Conservation (phyloP, 2,888 invertebrate species). For the Malthinus flaveolus region DNA sequence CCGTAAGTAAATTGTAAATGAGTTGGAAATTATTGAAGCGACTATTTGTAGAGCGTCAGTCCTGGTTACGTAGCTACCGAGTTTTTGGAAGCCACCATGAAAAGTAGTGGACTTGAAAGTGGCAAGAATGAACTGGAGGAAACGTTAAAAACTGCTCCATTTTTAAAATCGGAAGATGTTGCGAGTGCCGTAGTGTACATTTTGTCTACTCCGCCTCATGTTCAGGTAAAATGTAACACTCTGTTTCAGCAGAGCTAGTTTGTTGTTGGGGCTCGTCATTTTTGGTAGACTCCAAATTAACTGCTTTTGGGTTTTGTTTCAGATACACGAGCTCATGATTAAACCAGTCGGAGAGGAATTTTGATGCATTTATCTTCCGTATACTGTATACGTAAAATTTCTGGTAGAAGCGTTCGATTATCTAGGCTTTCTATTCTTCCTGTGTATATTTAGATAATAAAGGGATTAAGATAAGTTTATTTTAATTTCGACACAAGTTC, state of each 20-base stretch:
- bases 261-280: too few relatives aligned
- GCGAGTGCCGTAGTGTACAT: background rate
- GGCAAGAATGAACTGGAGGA: background rate
- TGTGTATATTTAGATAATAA: too few relatives aligned
- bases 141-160: background rate
- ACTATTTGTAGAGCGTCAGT: background rate
- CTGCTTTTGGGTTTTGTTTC: background rate
- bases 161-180: background rate
- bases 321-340: background rate
- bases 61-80: background rate
- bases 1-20: too few relatives aligned
- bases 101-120: too few relatives aligned
- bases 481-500: too few relatives aligned
- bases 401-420: too few relatives aligned
- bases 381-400: too few relatives aligned
- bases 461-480: too few relatives aligned
- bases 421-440: too few relatives aligned
- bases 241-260: too few relatives aligned
- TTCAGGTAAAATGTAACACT: background rate
- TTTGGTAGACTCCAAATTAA: too few relatives aligned
- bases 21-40: background rate
- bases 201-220: slow-evolving; percentile 6
- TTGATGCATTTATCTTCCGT: too few relatives aligned
- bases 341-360: background rate
- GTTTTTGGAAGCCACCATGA: background rate